phyloP scores from a whole-genome alignment of 2,113 vertebrate species.

The Pluvialis apricaria region DNA sequence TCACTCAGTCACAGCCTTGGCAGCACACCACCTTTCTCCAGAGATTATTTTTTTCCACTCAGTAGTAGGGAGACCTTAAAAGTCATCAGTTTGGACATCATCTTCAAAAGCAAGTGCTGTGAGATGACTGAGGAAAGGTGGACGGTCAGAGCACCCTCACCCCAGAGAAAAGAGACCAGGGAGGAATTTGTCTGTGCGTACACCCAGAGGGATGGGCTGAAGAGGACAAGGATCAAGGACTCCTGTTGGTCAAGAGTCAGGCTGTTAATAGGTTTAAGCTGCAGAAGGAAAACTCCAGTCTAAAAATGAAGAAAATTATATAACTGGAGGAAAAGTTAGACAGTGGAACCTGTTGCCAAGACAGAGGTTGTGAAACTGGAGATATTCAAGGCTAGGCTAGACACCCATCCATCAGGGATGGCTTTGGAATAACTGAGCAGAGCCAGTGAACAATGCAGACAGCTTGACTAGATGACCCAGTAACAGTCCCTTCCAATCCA shows the following conservation, averaged over 20 bases:
- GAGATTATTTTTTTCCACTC: background rate
- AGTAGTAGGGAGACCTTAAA: background rate
- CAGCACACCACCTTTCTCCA: background rate
- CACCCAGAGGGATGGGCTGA: background rate
- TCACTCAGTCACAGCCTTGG: background rate
- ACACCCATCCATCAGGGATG: conserved; percentile 44
- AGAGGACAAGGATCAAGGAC: conserved; percentile 28
- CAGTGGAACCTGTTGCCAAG: conserved; percentile 51
- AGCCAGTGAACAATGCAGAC: conserved; percentile 33
- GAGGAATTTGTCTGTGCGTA: background rate
- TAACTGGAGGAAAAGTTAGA: conserved; percentile 68
- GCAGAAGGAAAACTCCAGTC: conserved; percentile 1
- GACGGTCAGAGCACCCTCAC: background rate
- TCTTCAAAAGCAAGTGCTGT: background rate
- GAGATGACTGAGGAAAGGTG: background rate
- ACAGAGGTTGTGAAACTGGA: conserved; percentile 65
- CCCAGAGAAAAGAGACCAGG: background rate
- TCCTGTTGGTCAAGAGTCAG: conserved; percentile 60
- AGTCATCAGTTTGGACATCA: background rate
- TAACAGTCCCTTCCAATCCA: conserved; percentile 52
- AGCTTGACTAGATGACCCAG: conserved; percentile 58
- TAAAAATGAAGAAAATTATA: conserved; percentile 48
- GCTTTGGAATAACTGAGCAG: conserved; percentile 50
- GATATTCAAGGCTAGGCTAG: conserved; percentile 46
- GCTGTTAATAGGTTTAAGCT: conserved; percentile 37